Evolutionary conservation across 2,113 vertebrate species (phyloP), one percentile per base, ranked within the genome.

Genomic region (Genyomyrus donnyi): DNA sequence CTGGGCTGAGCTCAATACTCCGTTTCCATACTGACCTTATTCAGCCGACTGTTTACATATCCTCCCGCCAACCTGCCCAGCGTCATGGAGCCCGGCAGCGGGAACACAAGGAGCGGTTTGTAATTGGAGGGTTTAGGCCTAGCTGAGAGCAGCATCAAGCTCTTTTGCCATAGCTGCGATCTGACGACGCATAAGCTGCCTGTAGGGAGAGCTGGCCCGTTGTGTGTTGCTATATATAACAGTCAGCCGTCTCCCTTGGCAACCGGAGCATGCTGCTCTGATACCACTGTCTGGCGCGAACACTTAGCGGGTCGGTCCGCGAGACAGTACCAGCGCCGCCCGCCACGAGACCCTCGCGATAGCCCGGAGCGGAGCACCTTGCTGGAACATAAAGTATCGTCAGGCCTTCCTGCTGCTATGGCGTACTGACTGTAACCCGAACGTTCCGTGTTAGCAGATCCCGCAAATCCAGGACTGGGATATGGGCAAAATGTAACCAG

Each of bases 221-320:
- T 92, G 91, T 93, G 92, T 93, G 91, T 92, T 90, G 50, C 91
- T 93, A 93, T 95, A 95, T 94, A 95, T 96, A 87, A 48, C 46
- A 91, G 80, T 86, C 92, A 91, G 92, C 94, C 93, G 92, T 95
- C 93, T 94, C 93, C 92, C 92, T 92, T 93, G 93, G 91, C 92
- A 93, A 90, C 93, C 74, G 87, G 91, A 91, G 93, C 90, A 92
- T 91, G 74, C 87, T 66, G 92, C 91, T 93, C 90, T 49, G 45
- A 70, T 48, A 85, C 56, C 83, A 17, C 90, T 35, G 85, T 46
- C 85, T 80, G 62, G 11, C 19, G 31, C n/a, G 11, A 58, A 15
- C 5, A 21, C 49, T 42, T 89, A 53, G 74, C 35, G 48, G 27
- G 35, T 35, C 39, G 49, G 52, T 56, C 77, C 39, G 48, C n/a